phyloP scores from a whole-genome alignment of 2,797 vertebrate species.

The Micropoecilia bifurca region DNA sequence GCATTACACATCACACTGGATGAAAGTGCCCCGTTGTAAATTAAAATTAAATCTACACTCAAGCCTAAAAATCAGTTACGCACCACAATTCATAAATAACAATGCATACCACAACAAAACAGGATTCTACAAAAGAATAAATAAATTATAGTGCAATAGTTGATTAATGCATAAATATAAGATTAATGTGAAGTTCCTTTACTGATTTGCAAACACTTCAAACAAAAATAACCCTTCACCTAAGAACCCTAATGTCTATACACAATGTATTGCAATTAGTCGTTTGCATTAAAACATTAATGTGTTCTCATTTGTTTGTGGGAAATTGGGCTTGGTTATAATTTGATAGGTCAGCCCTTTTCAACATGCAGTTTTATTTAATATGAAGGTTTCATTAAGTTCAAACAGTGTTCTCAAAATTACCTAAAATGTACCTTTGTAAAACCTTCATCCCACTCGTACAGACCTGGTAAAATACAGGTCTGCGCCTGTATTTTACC shows the following conservation, averaged over 20 bases:
- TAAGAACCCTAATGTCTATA: constrained; percentile 84
- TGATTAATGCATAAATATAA: constrained; percentile 98
- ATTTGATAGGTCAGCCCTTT: constrained; percentile 77
- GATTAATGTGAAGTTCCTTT: constrained; percentile 88
- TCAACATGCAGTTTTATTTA: not conserved
- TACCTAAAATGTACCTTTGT: not conserved
- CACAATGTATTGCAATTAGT: constrained; percentile 87
- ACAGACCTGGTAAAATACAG: not conserved
- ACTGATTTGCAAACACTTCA: constrained; percentile 85
- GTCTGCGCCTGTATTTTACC: too few relatives aligned
- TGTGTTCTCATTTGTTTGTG: constrained; percentile 75
- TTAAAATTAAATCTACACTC: constrained; percentile 88
- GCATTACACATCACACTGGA: constrained; percentile 88
- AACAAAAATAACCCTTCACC: constrained; percentile 8
- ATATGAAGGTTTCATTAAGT: not conserved
- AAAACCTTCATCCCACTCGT: not conserved
- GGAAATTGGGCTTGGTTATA: constrained; percentile 48
- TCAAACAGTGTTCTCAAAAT: not conserved
- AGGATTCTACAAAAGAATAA: constrained; percentile 89
- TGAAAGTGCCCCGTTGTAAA: constrained; percentile 95
- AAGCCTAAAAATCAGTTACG: constrained; percentile 87
- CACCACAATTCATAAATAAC: constrained; percentile 69
- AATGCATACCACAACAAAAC: constrained; percentile 87
- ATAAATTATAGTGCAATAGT: constrained; percentile 98
- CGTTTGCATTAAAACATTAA: constrained; percentile 73